phyloP scores from a whole-genome alignment of 2,113 vertebrate species.

The Leptosomus discolor region DNA sequence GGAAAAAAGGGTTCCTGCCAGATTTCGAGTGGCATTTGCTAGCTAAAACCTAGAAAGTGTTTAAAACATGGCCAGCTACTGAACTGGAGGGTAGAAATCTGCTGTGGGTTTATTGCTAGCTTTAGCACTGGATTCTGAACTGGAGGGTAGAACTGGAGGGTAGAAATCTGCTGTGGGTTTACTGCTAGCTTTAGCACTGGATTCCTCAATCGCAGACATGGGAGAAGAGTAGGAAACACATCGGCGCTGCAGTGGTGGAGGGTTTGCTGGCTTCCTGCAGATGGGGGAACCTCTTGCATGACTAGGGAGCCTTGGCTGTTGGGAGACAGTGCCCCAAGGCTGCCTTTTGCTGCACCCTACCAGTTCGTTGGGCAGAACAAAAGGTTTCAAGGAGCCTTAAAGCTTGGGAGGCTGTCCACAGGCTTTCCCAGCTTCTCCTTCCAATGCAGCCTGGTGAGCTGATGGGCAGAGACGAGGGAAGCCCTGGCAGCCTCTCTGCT shows the following conservation, averaged over 20 bases:
- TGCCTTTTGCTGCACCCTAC: background rate
- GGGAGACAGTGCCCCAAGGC: background rate
- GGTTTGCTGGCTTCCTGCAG: background rate
- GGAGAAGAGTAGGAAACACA: background rate
- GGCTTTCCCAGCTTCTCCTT: background rate
- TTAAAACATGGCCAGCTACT: background rate
- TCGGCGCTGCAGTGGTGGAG: background rate
- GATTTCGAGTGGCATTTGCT: background rate
- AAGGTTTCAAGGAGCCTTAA: background rate
- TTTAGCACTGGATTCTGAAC: background rate
- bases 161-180: background rate
- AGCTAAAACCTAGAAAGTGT: background rate
- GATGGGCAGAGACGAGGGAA: background rate
- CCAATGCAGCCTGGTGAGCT: background rate
- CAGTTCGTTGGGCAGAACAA: accelerated
- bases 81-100: background rate
- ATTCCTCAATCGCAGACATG: background rate
- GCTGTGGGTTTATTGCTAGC: background rate
- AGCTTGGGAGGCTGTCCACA: background rate
- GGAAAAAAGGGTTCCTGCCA: background rate
- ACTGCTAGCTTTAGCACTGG: background rate
- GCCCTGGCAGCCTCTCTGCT: background rate
- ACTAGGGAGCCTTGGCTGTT: background rate
- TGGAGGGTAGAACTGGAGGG: background rate
- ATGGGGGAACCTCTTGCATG: background rate